A percentile compares a stretch with the other conserved stretches of the same genome.
These are phyloP conservation scores for Dunckerocampus dactyliophorus DNA, from an alignment of 2,113 vertebrate genomes.

Conservation along the genomic window DNA sequence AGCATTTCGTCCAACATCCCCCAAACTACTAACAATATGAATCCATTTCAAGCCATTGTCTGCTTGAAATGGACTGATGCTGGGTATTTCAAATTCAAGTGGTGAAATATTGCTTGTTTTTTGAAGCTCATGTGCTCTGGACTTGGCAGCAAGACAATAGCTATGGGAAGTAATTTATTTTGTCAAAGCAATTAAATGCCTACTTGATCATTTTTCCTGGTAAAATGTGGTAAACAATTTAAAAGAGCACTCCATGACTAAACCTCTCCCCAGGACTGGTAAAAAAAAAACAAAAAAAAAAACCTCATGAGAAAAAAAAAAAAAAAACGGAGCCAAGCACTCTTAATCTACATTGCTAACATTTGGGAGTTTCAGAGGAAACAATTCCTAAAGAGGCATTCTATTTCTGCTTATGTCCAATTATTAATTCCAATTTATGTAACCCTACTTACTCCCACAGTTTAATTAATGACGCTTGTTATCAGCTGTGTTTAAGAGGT, in stretches of 20 bases:
- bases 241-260: slow-evolving; percentile 74
- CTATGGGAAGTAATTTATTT: slow-evolving; percentile 70
- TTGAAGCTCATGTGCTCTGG: slow-evolving; percentile 58
- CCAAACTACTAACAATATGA: slow-evolving; percentile 14
- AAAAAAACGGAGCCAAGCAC: slow-evolving; percentile 45
- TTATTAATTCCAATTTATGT: slow-evolving; percentile 76
- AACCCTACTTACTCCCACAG: slow-evolving; percentile 72
- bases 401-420: slow-evolving; percentile 63
- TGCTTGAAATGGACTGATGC: slow-evolving; percentile 31
- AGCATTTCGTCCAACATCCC: background rate
- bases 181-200: slow-evolving; percentile 75
- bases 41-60: slow-evolving; percentile 26
- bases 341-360: slow-evolving; percentile 54
- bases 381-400: slow-evolving; percentile 62
- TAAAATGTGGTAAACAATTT: slow-evolving; percentile 74
- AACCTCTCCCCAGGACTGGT: slow-evolving; percentile 70
- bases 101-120: slow-evolving; percentile 60
- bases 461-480: slow-evolving; percentile 78
- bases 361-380: slow-evolving; percentile 55
- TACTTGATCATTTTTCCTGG: slow-evolving; percentile 69
- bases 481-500: slow-evolving; percentile 74
- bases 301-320: slow-evolving; percentile 30
- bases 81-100: slow-evolving; percentile 55
- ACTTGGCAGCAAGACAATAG: slow-evolving; percentile 63
- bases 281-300: slow-evolving; percentile 44